A percentile compares a stretch with the other conserved stretches of the same genome.
Conservation (phyloP, 2,113 vertebrate genomes). For the Hyperoodon ampullatus region DNA sequence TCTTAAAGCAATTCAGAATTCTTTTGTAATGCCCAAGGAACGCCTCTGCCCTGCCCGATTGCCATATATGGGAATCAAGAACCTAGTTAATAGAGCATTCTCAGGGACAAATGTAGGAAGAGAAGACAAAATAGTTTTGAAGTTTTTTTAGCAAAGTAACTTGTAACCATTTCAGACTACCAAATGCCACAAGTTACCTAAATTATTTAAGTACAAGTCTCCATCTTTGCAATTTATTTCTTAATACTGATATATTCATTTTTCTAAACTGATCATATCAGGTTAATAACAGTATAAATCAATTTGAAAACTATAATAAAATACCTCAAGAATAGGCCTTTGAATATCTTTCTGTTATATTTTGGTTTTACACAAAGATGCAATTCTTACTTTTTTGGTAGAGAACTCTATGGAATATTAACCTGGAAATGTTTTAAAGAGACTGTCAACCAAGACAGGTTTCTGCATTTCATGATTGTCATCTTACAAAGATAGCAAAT, state of each 20-base stretch:
- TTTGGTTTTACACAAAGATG: slow-evolving; percentile 61
- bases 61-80: slow-evolving; percentile 49
- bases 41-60: background rate
- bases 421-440: slow-evolving; percentile 67
- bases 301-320: slow-evolving; percentile 53
- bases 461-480: slow-evolving; percentile 79
- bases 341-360: slow-evolving; percentile 32
- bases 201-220: slow-evolving; percentile 10
- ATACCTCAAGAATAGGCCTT: slow-evolving; percentile 49
- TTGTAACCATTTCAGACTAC: slow-evolving; percentile 6
- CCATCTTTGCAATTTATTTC: slow-evolving; percentile 47
- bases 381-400: slow-evolving; percentile 69
- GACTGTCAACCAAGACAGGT: slow-evolving; percentile 76
- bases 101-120: slow-evolving; percentile 64
- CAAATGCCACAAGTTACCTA: slow-evolving; percentile 49
- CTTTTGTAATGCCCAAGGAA: slow-evolving; percentile 64
- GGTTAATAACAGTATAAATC: slow-evolving; percentile 7
- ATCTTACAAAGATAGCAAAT: slow-evolving; percentile 83
- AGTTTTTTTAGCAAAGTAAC: slow-evolving; percentile 34
- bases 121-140: slow-evolving; percentile 24
- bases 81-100: slow-evolving; percentile 59
- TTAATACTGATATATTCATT: slow-evolving; percentile 48
- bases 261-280: slow-evolving; percentile 38
- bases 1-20: slow-evolving; percentile 62
- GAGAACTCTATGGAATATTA: slow-evolving; percentile 75